phyloP scores from a whole-genome alignment of 1,140 invertebrate genomes.

The Pseudomyrmex pallidus region DNA sequence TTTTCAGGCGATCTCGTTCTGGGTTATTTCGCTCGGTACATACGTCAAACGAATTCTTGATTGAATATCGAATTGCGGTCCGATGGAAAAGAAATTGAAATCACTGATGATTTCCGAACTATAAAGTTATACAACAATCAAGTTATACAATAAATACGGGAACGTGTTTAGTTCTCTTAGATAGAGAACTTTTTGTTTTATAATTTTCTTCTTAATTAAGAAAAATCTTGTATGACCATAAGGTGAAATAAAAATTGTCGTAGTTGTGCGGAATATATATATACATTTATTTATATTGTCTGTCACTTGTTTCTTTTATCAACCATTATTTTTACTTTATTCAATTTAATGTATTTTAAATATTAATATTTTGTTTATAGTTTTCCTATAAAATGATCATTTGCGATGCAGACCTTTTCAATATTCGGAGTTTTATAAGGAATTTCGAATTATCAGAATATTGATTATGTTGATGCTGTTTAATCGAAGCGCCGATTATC shows the following conservation, averaged over 20 bases:
- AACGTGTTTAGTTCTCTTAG: constrained; percentile 15
- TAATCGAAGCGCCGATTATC: constrained; percentile 56
- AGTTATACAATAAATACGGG: background rate
- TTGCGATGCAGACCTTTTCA: background rate
- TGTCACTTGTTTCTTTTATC: too few species aligned
- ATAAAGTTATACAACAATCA: constrained; percentile 30
- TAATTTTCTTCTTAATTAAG: constrained; percentile 4
- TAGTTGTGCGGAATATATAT: too few species aligned
- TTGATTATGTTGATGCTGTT: constrained; percentile 39
- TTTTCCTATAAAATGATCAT: background rate
- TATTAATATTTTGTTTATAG: too few species aligned
- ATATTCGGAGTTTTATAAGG: constrained; percentile 8
- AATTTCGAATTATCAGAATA: constrained; percentile 25
- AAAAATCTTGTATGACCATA: too few species aligned
- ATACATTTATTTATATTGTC: too few species aligned
- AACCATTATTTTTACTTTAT: too few species aligned
- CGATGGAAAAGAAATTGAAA: constrained; percentile 67
- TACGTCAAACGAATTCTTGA: constrained; percentile 36
- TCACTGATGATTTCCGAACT: constrained; percentile 37
- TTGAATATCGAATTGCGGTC: constrained; percentile 61
- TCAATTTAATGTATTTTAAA: too few species aligned
- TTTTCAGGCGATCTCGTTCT: background rate
- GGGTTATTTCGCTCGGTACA: constrained; percentile 36
- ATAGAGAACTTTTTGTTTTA: constrained; percentile 9
- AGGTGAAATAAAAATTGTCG: too few species aligned